These are phyloP conservation scores for Dermatemys mawii DNA, from an alignment of 2,113 vertebrate species.

Conservation along the genomic window DNA sequence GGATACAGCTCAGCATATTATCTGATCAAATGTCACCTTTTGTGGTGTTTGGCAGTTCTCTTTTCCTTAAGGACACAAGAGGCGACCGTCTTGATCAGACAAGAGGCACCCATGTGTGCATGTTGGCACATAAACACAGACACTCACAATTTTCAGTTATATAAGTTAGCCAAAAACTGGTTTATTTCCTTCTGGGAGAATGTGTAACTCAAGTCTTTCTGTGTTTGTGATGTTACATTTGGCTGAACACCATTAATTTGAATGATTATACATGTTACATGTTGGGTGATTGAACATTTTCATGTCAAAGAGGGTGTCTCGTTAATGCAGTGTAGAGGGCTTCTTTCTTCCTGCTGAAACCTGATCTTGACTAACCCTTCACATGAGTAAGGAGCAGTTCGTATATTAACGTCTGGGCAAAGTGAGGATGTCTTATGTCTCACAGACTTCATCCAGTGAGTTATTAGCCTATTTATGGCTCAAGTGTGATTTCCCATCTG, in stretches of 20 bases:
- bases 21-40: constrained; percentile 52
- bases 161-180: background rate
- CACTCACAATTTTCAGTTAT: constrained; percentile 21
- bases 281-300: constrained; percentile 18
- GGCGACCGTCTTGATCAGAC: constrained; percentile 42
- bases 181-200: constrained; percentile 46
- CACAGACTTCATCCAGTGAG: background rate
- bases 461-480: background rate
- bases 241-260: constrained; percentile 34
- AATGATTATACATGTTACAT: constrained; percentile 1
- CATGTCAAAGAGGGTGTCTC: constrained; percentile 16
- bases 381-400: background rate
- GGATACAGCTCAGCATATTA: constrained; percentile 1
- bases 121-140: constrained; percentile 42
- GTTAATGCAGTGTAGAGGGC: background rate
- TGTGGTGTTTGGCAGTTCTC: background rate
- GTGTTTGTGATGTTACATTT: constrained; percentile 40
- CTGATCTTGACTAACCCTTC: background rate
- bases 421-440: background rate
- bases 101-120: background rate
- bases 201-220: constrained; percentile 42
- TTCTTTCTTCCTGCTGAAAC: background rate
- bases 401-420: background rate
- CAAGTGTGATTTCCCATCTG: background rate
- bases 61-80: constrained; percentile 42